Percentiles rank a stretch among this genome's conserved stretches.
phyloP scores from a whole-genome alignment of 1,140 invertebrate genomes.

The Drosophila funebris region DNA sequence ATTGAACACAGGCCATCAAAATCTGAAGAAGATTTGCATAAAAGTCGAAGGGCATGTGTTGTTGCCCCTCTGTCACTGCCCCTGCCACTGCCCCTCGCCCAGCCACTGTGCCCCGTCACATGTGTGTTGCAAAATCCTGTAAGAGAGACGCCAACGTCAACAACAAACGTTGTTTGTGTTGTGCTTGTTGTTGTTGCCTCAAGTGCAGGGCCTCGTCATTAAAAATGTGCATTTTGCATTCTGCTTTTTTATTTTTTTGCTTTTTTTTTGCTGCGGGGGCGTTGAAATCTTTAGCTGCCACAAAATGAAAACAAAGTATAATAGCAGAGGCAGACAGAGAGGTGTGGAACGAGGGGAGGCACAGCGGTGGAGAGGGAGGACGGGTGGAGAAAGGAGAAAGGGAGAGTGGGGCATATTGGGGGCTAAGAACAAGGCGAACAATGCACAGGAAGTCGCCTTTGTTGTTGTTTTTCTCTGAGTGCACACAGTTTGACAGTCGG shows the following conservation, averaged over 20 bases:
- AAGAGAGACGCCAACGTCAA: slow-evolving; percentile 58
- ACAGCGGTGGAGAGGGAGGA: background rate
- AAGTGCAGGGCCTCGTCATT: slow-evolving; percentile 73
- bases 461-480: background rate
- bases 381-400: background rate
- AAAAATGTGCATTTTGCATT: slow-evolving; percentile 79
- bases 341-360: background rate
- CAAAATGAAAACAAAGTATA: slow-evolving; percentile 51
- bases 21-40: slow-evolving; percentile 65
- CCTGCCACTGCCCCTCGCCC: background rate
- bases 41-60: slow-evolving; percentile 60
- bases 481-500: slow-evolving; percentile 19
- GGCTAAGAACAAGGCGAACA: slow-evolving; percentile 20
- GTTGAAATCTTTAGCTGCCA: slow-evolving; percentile 47
- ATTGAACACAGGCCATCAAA: slow-evolving; percentile 52
- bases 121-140: slow-evolving; percentile 45
- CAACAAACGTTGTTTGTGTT: slow-evolving; percentile 49
- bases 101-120: slow-evolving; percentile 6
- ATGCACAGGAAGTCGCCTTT: slow-evolving; percentile 56
- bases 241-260: background rate
- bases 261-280: slow-evolving; percentile 31
- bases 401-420: background rate
- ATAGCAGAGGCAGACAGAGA: background rate
- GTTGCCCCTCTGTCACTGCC: background rate
- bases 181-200: slow-evolving; percentile 45